Evolutionary conservation across 1,140 invertebrate genomes (phyloP).

Genomic region (Drosophila trapezifrons): DNA sequence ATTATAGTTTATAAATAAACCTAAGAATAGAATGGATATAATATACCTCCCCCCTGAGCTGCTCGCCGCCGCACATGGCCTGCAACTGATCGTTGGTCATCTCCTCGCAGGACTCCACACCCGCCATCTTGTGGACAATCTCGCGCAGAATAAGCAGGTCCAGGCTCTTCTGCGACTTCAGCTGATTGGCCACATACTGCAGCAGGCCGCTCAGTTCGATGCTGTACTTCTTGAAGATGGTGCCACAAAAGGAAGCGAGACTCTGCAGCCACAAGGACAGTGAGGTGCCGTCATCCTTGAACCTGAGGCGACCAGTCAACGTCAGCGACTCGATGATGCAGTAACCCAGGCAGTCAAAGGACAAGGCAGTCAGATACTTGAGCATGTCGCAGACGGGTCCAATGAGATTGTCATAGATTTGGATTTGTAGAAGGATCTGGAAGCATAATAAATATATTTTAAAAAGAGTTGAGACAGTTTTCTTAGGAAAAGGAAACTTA

Average conservation of each 20-base stretch:
- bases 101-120: constrained; percentile 98
- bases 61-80: constrained; percentile 97
- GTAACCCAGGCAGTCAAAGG: constrained; percentile 98
- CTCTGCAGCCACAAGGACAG: constrained; percentile 97
- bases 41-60: constrained; percentile 93
- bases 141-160: constrained; percentile 98
- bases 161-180: constrained; percentile 97
- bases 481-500: constrained; percentile 85
- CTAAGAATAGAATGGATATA: neutral
- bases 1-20: neutral
- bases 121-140: constrained; percentile 99
- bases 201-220: constrained; percentile 97
- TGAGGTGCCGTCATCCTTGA: constrained; percentile 96
- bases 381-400: constrained; percentile 98
- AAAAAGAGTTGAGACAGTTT: constrained; percentile 58
- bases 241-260: constrained; percentile 96
- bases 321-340: constrained; percentile 97
- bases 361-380: constrained; percentile 97
- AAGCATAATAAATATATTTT: too few relatives aligned
- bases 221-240: constrained; percentile 98
- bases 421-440: constrained; percentile 93
- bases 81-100: constrained; percentile 98
- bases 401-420: constrained; percentile 98
- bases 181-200: constrained; percentile 98
- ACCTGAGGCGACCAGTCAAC: constrained; percentile 89